phyloP scores from a whole-genome alignment of 2,888 invertebrate genomes.

The Apocheima hispidaria region DNA sequence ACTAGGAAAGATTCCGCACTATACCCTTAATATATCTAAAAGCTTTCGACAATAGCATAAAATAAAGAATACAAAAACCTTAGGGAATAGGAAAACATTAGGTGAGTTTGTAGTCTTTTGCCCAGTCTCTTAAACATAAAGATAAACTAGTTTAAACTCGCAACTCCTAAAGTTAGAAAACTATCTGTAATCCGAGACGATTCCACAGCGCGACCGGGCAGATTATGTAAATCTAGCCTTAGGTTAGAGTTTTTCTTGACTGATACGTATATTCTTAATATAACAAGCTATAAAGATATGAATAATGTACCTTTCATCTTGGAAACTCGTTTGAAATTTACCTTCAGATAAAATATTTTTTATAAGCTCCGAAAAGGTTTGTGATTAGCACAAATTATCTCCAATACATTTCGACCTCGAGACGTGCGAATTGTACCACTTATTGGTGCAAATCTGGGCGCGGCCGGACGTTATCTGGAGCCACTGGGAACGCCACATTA shows the following conservation, averaged over 20 bases:
- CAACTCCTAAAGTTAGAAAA: slow-evolving; percentile 3
- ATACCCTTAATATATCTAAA: too few relatives aligned
- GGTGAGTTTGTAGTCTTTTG: too few relatives aligned
- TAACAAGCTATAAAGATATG: slow-evolving; percentile 10
- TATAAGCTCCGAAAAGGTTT: not conserved
- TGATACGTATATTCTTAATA: not conserved
- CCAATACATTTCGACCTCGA: too few relatives aligned
- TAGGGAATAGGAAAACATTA: too few relatives aligned
- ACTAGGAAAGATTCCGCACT: too few relatives aligned
- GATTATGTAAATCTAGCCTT: slow-evolving; percentile 54
- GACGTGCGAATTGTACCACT: too few relatives aligned
- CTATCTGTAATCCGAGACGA: slow-evolving; percentile 15
- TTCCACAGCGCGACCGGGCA: slow-evolving; percentile 23
- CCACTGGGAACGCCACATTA: too few relatives aligned
- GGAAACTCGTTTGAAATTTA: slow-evolving; percentile 8
- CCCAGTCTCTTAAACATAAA: not conserved
- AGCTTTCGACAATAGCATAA: too few relatives aligned
- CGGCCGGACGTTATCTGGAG: too few relatives aligned
- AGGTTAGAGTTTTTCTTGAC: slow-evolving; percentile 43
- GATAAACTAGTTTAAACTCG: not conserved
- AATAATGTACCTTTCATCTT: slow-evolving; percentile 15
- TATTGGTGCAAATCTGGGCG: too few relatives aligned
- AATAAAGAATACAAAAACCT: too few relatives aligned
- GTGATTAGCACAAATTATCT: not conserved
- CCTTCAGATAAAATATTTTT: not conserved